Base-by-base conservation (phyloP, 2,888 invertebrate genomes). In the Pollenia amentaria region DNA sequence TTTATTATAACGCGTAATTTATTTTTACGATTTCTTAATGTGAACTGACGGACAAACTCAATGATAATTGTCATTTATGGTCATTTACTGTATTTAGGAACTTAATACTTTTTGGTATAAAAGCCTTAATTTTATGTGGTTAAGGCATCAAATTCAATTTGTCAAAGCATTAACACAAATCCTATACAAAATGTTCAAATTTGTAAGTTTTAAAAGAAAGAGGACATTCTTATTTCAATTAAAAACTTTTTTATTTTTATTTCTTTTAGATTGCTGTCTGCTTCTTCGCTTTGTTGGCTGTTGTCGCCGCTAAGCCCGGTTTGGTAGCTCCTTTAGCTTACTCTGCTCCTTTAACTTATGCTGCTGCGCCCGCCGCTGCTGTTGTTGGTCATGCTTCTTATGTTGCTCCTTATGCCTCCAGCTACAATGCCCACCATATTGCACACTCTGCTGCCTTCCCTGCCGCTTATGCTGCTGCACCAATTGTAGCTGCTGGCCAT, bases 351-450 rank as follows among this genome's bases (percentile, higher is more conserved):
- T 91, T 91, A 44, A 89, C 91, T 67, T 90, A 90, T 78, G 81
- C 89, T 16, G 88, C 89, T 48, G 87, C 89, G 14, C 46, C 88
- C 6, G 78, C 82, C 12, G 79, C 86, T 1, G 78, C 86, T 60
- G 78, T 88, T 70, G 84, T 91, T 40, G 92, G 91, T 21, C 90
- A 89, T 84, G 90, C 91, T n/a, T 88, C 91, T 46, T 91, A 92
- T 62, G 91, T 91, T 46, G 92, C 91, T 12, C 91, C 92, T 11
- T 91, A 91, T 78, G 91, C 91, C 76, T 90, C 90, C 89, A 92
- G 90, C 88, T 91, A 91, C 73, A 89, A 89, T 51, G 89, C 92
- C 18, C 91, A 91, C 79, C 89, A 88, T 10, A 69, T 91, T 42
- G 91, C 91, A 9, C 91, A 91, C 44, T 91, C 91, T 21, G 91